Evolutionary conservation across 2,113 vertebrate species (phyloP), one percentile per base, ranked within the genome.

Genomic region (Limanda limanda): DNA sequence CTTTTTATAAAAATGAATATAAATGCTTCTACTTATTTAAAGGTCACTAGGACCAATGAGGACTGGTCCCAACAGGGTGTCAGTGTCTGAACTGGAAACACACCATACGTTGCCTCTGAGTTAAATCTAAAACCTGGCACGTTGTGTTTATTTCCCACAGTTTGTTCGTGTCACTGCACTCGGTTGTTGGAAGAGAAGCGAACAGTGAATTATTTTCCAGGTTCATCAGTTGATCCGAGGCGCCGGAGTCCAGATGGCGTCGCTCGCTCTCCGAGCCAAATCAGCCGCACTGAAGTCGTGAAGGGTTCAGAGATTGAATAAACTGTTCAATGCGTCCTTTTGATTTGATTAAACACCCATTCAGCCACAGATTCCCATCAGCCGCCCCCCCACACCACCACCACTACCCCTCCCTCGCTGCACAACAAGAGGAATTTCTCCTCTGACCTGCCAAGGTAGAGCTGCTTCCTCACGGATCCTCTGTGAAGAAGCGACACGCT

Each of bases 391-490:
- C 25, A 3, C 25, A 27, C 2, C 25, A 7, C 31, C 63, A 37
- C 20, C 20, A 20, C 81, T 59, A 51, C 10, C 54, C 9, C 10
- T 20, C 54, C 17, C 27, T 7, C 18, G 23, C 48, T 54, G 7
- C 9, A 20, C n/a, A 8, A n/a, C 51, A n/a, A 5, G 20, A 54
- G 51, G 51, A 21, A 21, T 21, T 20, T 68, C 40, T 79, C 76
- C 35, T 71, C 74, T 58, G 74, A 58, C 61, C 66, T 51, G 61
- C 47, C 71, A 60, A 61, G 70, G n/a, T 65, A n/a, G 21, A n/a
- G 24, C 18, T 1, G 3, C 35, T 48, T 47, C n/a, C n/a, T n/a
- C 20, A 12, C 45, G 6, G 59, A 66, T 61, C 68, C 51, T 68
- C 0, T 60, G 57, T 5, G 3, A 48, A 40, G 65, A 71, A 67